Percentiles rank a stretch among this genome's conserved stretches.
Evolutionary conservation across 2,888 invertebrate genomes (phyloP).

Genomic region (Lomographa bimaculata): DNA sequence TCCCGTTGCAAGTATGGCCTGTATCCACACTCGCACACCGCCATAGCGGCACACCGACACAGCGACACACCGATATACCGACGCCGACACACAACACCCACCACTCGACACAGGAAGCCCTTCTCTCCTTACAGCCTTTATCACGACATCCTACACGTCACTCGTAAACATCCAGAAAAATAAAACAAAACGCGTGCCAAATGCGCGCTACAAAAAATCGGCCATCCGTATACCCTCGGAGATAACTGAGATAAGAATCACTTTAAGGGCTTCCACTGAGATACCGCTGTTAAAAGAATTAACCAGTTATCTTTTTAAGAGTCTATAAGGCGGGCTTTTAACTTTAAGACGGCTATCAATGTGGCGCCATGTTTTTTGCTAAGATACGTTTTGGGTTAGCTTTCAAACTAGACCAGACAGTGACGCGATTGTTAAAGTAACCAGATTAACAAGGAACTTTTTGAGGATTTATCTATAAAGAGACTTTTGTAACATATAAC

Average conservation of each 20-base stretch:
- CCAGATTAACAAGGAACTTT: conserved; percentile 6
- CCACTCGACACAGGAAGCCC: conserved; percentile 52
- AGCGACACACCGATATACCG: conserved; percentile 27
- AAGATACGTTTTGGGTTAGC: conserved; percentile 36
- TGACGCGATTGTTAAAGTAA: conserved; percentile 11
- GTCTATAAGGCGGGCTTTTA: conserved; percentile 36
- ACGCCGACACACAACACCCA: conserved; percentile 43
- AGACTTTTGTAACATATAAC: too few relatives aligned
- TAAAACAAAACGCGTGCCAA: conserved; percentile 63
- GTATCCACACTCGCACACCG: conserved; percentile 26
- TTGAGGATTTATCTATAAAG: too few relatives aligned
- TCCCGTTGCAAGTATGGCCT: conserved; percentile 57
- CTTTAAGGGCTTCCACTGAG: conserved; percentile 52
- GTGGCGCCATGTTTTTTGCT: conserved; percentile 30
- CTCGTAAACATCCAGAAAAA: conserved; percentile 29
- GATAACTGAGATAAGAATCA: conserved; percentile 60
- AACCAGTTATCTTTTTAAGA: conserved; percentile 42
- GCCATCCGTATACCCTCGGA: conserved; percentile 48
- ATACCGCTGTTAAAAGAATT: conserved; percentile 48
- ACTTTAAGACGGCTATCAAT: conserved; percentile 39
- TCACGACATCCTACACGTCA: conserved; percentile 10
- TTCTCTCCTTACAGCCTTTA: conserved; percentile 48
- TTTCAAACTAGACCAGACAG: conserved; percentile 34
- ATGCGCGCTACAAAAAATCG: conserved; percentile 47
- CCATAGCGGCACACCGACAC: conserved; percentile 23